A percentile compares a stretch with the other conserved stretches of the same genome.
Conservation (phyloP, 2,113 vertebrate species). For the Larimichthys crocea region DNA sequence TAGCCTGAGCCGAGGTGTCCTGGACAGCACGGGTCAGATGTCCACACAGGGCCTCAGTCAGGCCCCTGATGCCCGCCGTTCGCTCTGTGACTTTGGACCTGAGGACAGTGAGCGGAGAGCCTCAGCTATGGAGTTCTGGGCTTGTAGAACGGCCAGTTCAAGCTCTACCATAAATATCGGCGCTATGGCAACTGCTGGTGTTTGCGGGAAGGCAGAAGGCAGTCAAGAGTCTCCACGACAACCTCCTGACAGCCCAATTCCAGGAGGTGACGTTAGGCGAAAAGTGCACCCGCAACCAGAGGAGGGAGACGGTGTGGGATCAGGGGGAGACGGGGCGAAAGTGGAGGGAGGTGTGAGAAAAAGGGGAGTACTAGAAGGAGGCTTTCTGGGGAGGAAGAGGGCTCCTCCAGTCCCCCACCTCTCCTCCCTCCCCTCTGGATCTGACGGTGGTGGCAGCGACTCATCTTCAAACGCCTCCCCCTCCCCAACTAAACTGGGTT, state of each 20-base stretch:
- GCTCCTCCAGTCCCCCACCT: constrained; percentile 86
- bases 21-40: constrained; percentile 80
- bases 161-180: constrained; percentile 18
- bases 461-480: constrained; percentile 89
- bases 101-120: constrained; percentile 86
- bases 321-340: constrained; percentile 63
- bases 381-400: constrained; percentile 90
- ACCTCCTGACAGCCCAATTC: constrained; percentile 79
- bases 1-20: constrained; percentile 84
- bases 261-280: constrained; percentile 83
- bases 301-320: constrained; percentile 75
- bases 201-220: constrained; percentile 71
- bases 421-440: constrained; percentile 84
- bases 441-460: constrained; percentile 90
- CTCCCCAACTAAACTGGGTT: constrained; percentile 89
- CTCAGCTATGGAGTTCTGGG: constrained; percentile 79
- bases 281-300: constrained; percentile 84
- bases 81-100: constrained; percentile 76
- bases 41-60: constrained; percentile 58
- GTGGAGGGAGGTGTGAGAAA: constrained; percentile 82
- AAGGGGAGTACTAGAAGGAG: constrained; percentile 91
- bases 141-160: constrained; percentile 47
- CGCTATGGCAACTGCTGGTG: neutral
- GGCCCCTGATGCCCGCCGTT: constrained; percentile 78
- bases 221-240: constrained; percentile 76